A percentile compares a stretch with the other conserved stretches of the same genome.
phyloP scores from a whole-genome alignment of 2,888 invertebrate genomes.

The Troides aeacus region DNA sequence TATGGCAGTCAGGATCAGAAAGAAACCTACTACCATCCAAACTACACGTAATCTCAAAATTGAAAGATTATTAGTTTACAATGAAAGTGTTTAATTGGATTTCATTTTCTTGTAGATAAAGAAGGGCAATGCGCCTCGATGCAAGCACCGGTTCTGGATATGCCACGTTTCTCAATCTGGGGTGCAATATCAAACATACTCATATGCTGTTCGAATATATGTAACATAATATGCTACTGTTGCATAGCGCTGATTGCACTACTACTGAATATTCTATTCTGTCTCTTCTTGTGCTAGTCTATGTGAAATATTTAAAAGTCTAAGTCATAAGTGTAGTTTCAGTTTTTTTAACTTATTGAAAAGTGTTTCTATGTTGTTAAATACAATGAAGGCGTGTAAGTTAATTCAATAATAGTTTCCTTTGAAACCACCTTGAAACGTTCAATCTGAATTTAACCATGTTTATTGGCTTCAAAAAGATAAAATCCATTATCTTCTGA shows the following conservation, averaged over 20 bases:
- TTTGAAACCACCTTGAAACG: not conserved
- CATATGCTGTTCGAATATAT: not conserved
- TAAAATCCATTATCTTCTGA: not conserved
- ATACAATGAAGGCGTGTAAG: not conserved
- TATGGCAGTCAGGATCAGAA: no score
- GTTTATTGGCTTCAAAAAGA: not conserved
- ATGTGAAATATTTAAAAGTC: not conserved
- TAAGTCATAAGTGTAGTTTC: not conserved
- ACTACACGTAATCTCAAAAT: no score
- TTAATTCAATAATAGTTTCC: not conserved
- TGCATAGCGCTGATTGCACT: conserved; percentile 1
- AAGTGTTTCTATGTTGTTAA: not conserved
- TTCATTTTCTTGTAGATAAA: not conserved
- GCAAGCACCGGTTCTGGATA: not conserved
- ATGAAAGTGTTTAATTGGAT: not conserved
- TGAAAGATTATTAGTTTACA: not conserved
- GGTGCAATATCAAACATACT: not conserved
- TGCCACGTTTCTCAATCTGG: not conserved
- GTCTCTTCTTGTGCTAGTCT: not conserved
- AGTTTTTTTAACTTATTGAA: not conserved
- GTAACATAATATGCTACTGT: conserved; percentile 1
- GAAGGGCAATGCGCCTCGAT: not conserved
- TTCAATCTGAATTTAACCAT: not conserved
- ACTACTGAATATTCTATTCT: not conserved
- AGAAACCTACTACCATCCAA: no score